These are phyloP conservation scores for Borostomias antarcticus DNA, from an alignment of 2,797 vertebrate genomes.

Conservation along the genomic window DNA sequence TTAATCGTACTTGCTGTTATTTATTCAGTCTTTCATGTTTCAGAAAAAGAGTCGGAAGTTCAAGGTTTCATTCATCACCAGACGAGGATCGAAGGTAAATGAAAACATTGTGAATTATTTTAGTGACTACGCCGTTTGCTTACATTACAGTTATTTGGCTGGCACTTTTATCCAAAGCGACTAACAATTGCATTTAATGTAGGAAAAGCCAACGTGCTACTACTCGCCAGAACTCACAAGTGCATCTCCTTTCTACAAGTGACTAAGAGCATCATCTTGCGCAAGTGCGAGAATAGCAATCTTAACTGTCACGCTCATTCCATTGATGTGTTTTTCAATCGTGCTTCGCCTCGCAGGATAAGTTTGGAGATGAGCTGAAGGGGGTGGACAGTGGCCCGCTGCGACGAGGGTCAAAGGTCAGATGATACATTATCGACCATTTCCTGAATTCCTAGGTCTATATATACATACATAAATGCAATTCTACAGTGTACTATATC, in stretches of 20 bases:
- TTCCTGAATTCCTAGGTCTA: too few species aligned
- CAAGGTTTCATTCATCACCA: slow-evolving; percentile 42
- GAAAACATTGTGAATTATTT: neutral
- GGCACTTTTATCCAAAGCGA: too few species aligned
- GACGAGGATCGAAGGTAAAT: slow-evolving; percentile 69
- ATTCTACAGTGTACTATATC: too few species aligned
- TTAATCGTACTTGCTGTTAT: neutral
- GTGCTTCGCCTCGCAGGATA: slow-evolving; percentile 39
- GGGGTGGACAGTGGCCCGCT: slow-evolving; percentile 29
- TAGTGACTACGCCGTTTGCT: neutral
- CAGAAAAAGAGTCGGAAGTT: slow-evolving; percentile 67
- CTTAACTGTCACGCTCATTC: too few species aligned
- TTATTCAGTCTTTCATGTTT: neutral
- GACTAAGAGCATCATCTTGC: too few species aligned
- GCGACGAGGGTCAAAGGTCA: slow-evolving; percentile 49
- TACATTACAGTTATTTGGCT: too few species aligned
- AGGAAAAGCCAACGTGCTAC: too few species aligned
- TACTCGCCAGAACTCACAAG: too few species aligned
- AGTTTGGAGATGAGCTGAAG: slow-evolving; percentile 37
- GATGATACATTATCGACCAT: neutral
- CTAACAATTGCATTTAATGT: too few species aligned
- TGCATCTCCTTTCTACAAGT: too few species aligned
- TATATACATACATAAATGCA: too few species aligned
- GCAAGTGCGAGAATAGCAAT: too few species aligned
- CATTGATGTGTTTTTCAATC: neutral